Evolutionary conservation across 2,888 invertebrate genomes (phyloP).

Genomic region (Mythimna impura): DNA sequence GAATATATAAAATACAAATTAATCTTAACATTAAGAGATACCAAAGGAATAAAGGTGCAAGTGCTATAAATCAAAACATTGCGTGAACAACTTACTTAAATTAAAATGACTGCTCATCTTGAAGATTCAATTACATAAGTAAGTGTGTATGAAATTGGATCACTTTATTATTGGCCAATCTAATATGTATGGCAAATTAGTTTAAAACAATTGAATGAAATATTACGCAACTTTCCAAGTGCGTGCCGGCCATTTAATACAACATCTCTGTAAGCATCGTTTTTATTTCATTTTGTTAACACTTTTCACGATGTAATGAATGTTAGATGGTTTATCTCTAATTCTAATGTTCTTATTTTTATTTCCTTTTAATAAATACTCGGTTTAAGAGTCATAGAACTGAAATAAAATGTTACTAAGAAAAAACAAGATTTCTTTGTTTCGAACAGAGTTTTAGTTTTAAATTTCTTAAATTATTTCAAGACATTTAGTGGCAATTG

Average conservation of each 20-base stretch:
- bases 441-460: slow-evolving; percentile 16
- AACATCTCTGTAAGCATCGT: slow-evolving; percentile 30
- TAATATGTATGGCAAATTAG: slow-evolving; percentile 58
- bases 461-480: slow-evolving; percentile 27
- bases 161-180: slow-evolving; percentile 59
- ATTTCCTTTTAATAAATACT: slow-evolving; percentile 14
- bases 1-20: no score
- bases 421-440: slow-evolving; percentile 7
- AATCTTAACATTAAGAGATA: neutral
- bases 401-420: slow-evolving; percentile 9
- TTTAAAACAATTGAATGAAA: slow-evolving; percentile 64
- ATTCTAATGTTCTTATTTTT: slow-evolving; percentile 35
- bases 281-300: slow-evolving; percentile 43
- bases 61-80: slow-evolving; percentile 2
- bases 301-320: slow-evolving; percentile 29
- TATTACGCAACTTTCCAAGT: slow-evolving; percentile 47
- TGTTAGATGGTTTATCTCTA: slow-evolving; percentile 37
- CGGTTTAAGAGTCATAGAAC: slow-evolving; percentile 23
- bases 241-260: slow-evolving; percentile 45
- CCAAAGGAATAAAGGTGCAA: neutral
- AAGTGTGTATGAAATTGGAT: slow-evolving; percentile 51
- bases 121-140: slow-evolving; percentile 49
- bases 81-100: slow-evolving; percentile 35
- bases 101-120: slow-evolving; percentile 50
- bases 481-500: slow-evolving; percentile 13